Conservation (phyloP, 2,113 vertebrate genomes). For the Psammodynastes pulverulentus region DNA sequence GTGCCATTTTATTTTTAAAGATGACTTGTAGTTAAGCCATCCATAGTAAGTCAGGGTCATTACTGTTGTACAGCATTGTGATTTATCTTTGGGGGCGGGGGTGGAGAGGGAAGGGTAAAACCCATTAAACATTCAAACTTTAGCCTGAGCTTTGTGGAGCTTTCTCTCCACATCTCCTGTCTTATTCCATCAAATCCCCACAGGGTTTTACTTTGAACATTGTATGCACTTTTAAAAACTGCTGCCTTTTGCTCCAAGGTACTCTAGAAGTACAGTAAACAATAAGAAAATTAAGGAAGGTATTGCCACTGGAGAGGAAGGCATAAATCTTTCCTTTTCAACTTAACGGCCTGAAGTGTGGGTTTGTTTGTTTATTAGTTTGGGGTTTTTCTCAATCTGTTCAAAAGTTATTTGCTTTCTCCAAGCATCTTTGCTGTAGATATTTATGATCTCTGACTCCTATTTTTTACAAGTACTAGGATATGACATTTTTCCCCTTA, state of each 20-base stretch:
- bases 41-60: background rate
- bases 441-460: background rate
- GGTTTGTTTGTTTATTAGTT: background rate
- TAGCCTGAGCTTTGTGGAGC: background rate
- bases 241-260: conserved; percentile 13
- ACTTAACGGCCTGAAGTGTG: background rate
- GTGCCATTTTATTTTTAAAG: background rate
- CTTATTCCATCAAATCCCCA: background rate
- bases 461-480: conserved; percentile 12
- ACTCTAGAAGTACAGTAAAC: background rate
- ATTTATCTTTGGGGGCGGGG: too few relatives aligned
- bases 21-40: background rate
- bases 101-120: background rate
- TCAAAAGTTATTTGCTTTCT: background rate
- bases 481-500: background rate
- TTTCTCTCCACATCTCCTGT: background rate
- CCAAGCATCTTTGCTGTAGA: conserved; percentile 4
- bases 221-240: background rate
- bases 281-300: conserved; percentile 16
- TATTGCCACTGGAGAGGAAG: conserved; percentile 30
- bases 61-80: background rate
- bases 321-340: conserved; percentile 42
- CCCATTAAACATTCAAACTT: background rate
- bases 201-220: background rate
- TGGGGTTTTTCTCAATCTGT: conserved; percentile 2